phyloP scores from a whole-genome alignment of 2,113 vertebrate species.

The Sebastes fasciatus region DNA sequence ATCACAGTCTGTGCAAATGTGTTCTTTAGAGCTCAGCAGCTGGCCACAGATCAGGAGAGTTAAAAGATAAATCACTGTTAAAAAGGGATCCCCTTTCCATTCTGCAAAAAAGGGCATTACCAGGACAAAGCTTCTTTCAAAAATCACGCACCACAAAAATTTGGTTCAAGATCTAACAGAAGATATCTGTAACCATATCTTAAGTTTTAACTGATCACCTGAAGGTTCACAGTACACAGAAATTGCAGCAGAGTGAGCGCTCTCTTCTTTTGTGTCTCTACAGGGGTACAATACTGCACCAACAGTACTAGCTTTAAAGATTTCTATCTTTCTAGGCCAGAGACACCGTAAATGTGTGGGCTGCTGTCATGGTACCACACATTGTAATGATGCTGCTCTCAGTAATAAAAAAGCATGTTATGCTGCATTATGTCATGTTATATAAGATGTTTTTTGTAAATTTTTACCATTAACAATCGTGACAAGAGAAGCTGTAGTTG shows the following conservation, averaged over 20 bases:
- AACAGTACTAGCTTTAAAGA: background rate
- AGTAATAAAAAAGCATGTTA: background rate
- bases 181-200: background rate
- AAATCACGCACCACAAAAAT: background rate
- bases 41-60: constrained; percentile 14
- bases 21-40: constrained; percentile 23
- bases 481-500: background rate
- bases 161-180: background rate
- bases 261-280: background rate
- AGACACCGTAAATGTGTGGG: background rate
- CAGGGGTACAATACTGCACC: background rate
- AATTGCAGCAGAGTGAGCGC: background rate
- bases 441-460: background rate
- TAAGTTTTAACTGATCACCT: background rate
- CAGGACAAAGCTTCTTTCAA: background rate
- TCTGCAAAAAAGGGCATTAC: background rate
- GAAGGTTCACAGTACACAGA: background rate
- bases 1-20: constrained; percentile 55
- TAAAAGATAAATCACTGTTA: constrained; percentile 16
- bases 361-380: background rate
- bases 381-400: background rate
- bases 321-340: background rate
- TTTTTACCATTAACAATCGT: background rate
- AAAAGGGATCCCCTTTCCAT: background rate
- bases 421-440: background rate